A percentile compares a stretch with the other conserved stretches of the same genome.
phyloP scores from a whole-genome alignment of 53 echinoderm and acorn worm species.

The Echinarachnius parma region DNA sequence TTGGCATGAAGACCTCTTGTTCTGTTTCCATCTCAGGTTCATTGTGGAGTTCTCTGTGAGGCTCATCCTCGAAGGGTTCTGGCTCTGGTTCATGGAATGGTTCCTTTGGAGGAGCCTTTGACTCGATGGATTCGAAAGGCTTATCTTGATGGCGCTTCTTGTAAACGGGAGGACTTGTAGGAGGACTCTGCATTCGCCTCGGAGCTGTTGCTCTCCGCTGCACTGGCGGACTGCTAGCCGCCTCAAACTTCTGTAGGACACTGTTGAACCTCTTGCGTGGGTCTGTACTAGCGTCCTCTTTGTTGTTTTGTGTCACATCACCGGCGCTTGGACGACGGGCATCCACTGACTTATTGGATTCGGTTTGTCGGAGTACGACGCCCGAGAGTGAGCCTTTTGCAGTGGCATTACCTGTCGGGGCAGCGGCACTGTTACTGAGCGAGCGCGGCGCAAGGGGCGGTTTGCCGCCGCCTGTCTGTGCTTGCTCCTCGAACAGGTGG shows the following conservation, averaged over 20 bases:
- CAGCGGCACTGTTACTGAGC: not conserved
- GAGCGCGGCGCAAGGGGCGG: slow-evolving; percentile 1
- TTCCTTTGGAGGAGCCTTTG: too few species aligned
- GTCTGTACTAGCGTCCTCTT: too few species aligned
- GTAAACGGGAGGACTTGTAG: slow-evolving; percentile 58
- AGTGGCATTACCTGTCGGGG: slow-evolving; percentile 1
- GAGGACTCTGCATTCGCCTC: slow-evolving; percentile 49
- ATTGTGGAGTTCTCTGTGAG: not conserved
- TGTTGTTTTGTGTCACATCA: slow-evolving; percentile 30
- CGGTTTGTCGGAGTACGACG: slow-evolving; percentile 15
- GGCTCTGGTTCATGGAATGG: too few species aligned
- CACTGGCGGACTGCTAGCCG: slow-evolving; percentile 57
- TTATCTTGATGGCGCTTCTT: slow-evolving; percentile 50
- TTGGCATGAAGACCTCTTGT: not conserved
- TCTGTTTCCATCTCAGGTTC: not conserved
- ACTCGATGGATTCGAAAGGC: too few species aligned
- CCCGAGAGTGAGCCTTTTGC: slow-evolving; percentile 18
- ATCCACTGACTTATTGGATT: slow-evolving; percentile 8
- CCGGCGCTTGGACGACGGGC: slow-evolving; percentile 17
- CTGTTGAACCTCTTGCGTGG: slow-evolving; percentile 55
- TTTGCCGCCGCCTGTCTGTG: slow-evolving; percentile 2
- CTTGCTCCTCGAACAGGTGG: slow-evolving; percentile 36
- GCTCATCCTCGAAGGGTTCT: not conserved
- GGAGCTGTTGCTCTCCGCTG: slow-evolving; percentile 37
- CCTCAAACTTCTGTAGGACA: slow-evolving; percentile 59